Percentiles rank a stretch among this genome's conserved stretches.
Conservation (phyloP, 2,113 vertebrate species). For the Eublepharis macularius region DNA sequence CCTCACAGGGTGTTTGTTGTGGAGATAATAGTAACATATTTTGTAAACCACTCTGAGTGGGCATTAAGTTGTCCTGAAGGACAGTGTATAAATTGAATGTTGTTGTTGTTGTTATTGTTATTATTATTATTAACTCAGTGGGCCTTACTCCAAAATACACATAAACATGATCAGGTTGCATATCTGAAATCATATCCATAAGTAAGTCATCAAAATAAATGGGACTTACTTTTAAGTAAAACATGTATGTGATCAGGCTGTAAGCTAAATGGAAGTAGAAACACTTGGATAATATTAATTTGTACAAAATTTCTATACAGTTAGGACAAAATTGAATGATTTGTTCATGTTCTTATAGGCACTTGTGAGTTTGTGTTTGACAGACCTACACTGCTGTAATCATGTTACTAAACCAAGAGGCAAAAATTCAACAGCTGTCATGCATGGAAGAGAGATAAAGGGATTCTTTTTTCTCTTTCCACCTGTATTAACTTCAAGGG, state of each 20-base stretch:
- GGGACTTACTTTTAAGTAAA: neutral
- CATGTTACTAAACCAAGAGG: neutral
- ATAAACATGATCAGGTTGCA: neutral
- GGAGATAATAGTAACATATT: too few relatives aligned
- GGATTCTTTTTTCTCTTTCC: neutral
- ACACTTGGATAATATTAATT: neutral
- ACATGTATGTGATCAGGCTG: neutral
- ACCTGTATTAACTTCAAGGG: neutral
- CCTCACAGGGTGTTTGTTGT: too few relatives aligned
- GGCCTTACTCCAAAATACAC: neutral
- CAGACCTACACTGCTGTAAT: neutral
- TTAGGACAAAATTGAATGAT: neutral
- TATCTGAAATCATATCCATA: neutral
- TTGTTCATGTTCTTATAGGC: neutral
- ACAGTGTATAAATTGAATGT: too few relatives aligned
- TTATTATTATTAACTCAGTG: too few relatives aligned
- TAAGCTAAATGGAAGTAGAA: neutral
- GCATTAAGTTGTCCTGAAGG: too few relatives aligned
- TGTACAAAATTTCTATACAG: neutral
- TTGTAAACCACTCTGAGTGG: too few relatives aligned
- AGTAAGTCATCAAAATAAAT: too few relatives aligned
- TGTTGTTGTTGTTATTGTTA: too few relatives aligned
- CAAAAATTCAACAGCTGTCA: neutral
- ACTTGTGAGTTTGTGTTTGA: neutral
- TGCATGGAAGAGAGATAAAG: neutral